phyloP scores from a whole-genome alignment of 2,797 vertebrate genomes.

The Carcharodon carcharias region DNA sequence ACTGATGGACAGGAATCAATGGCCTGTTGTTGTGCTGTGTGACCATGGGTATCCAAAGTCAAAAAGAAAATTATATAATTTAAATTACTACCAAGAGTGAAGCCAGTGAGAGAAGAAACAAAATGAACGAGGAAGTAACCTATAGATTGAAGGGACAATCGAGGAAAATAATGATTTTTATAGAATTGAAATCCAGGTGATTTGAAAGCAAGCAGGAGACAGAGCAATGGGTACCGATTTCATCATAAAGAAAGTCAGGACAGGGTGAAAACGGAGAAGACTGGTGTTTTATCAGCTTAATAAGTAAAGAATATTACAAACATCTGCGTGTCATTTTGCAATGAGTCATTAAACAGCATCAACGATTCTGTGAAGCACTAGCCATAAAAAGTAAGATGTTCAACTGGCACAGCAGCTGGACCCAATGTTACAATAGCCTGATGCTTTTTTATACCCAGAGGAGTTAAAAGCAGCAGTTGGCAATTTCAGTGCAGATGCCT shows the following conservation, averaged over 20 bases:
- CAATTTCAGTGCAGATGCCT: background rate
- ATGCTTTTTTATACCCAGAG: background rate
- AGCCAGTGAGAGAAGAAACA: background rate
- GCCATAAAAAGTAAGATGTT: background rate
- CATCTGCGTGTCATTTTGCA: background rate
- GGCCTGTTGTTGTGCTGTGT: background rate
- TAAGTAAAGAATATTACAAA: background rate
- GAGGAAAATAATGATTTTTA: background rate
- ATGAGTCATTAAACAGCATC: background rate
- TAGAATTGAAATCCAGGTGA: background rate
- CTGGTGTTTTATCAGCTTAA: background rate
- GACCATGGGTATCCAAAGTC: no score
- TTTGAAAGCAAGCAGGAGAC: background rate
- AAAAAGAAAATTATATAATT: background rate
- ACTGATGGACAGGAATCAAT: background rate
- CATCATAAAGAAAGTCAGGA: background rate
- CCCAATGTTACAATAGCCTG: background rate
- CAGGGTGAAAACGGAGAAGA: background rate
- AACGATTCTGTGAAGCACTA: background rate
- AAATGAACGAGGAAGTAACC: background rate
- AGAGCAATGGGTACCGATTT: background rate
- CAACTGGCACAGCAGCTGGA: background rate
- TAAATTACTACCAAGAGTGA: background rate
- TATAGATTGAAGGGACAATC: background rate
- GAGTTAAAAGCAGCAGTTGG: background rate